Evolutionary conservation across 2,113 vertebrate genomes (phyloP), one percentile per base, ranked within the genome.

Genomic region (Entelurus aequoreus): DNA sequence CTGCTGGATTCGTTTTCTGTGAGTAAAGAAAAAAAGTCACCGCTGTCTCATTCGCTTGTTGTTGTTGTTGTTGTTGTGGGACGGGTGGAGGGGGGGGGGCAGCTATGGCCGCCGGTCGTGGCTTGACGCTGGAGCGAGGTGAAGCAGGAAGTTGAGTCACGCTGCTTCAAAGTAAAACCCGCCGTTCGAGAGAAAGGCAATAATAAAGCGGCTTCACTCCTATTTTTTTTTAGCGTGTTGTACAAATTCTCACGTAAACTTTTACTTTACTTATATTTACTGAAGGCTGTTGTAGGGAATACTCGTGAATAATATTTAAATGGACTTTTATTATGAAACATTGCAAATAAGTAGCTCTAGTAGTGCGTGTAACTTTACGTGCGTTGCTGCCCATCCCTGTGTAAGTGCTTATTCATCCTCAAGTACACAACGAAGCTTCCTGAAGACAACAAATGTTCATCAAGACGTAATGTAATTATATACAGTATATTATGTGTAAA

Each of bases 1-100:
- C 70, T 77, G 48, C 78, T 87, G 86, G 84, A 81, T 84, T n/a
- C 77, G 82, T 12, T 63, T 63, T 88, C 6, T 57, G 89, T 90
- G 79, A 90, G 89, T 90, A 86, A 5, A 66, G 42, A 9, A 5
- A 59, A 54, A 21, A 8, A 61, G 54, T 58, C 44, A 52, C 71
- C 28, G 65, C 63, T 68, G 62, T 60, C 12, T 44, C 4, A 63
- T 68, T 72, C 44, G 50, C 58, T 52, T 60, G 69, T 35, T 52
- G 62, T 65, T 72, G 68, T 44, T 40, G 28, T 54, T 28, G 21
- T 28, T 28, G 28, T 28, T 28, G 28, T 28, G 28, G 12, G 11
- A 1, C 10, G 42, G 42, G 54, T 4, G 36, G 16, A 37, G 8
- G 36, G 19, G 19, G 19, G 19, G 54, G 8, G 36, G 16, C 49